Evolutionary conservation across 1,140 invertebrate genomes (phyloP), one percentile per base, ranked within the genome.

Genomic region (Euura lappo): DNA sequence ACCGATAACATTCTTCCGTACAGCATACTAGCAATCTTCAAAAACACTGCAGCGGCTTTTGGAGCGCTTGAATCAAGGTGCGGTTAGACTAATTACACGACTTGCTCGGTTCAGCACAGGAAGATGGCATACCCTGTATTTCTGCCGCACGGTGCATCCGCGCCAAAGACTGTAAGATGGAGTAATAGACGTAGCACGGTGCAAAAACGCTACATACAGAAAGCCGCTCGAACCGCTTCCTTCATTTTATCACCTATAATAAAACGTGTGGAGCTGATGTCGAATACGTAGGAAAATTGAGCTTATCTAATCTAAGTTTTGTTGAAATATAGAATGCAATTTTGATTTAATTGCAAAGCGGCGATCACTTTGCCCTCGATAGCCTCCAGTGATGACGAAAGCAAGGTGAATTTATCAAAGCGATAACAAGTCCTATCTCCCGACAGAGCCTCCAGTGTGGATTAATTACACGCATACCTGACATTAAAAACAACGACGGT

Each of bases 381-480:
- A 28, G 28, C 28, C 28, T 28, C 28, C 28, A 28, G 28, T 28
- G 28, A 28, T 28, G 28, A 28, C 28, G 28, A 28, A 1, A 28
- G 28, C 28, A 28, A 28, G 51, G 13, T 60, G 13, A 60, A 60
- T 60, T 28, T 60, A 60, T 60, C 51, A 60, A 60, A 3, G 51
- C 51, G 51, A 60, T 60, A 60, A 60, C 8, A n/a, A 11, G 51
- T 60, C 51, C 51, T 60, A 60, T 60, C 51, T 60, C 51, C 3
- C 51, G 51, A 60, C 13, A 60, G 51, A 8, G 51, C 6, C 51
- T 60, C 51, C 51, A 11, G 13, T 60, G 6, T n/a, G 51, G 51
- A 60, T 60, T 60, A 60, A 60, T 60, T 60, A 60, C 13, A 60
- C 51, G 51, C 51, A 60, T n/a, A 60, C 8, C 51, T 60, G 51